Evolutionary conservation across 2,888 invertebrate species (phyloP).

Genomic region (Allophyes oxyacanthae): DNA sequence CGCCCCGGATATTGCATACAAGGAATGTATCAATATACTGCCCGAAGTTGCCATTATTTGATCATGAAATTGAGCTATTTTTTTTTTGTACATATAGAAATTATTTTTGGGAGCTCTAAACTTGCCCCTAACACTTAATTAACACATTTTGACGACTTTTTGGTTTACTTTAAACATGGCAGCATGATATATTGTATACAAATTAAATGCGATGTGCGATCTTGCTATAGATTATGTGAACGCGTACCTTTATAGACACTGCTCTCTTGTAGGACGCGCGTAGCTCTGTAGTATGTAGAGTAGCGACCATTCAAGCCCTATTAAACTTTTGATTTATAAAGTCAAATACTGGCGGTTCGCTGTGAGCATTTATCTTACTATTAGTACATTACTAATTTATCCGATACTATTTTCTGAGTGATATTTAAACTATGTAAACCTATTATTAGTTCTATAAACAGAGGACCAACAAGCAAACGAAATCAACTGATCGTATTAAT

Average conservation of each 20-base stretch:
- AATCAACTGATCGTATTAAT: slow-evolving; percentile 30
- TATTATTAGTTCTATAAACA: slow-evolving; percentile 29
- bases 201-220: slow-evolving; percentile 6
- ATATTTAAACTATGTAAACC: slow-evolving; percentile 35
- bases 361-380: slow-evolving; percentile 37
- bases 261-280: slow-evolving; percentile 23
- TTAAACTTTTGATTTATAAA: slow-evolving; percentile 30
- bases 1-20: slow-evolving; percentile 2
- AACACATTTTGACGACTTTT: too few species aligned
- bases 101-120: too few species aligned
- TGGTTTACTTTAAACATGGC: too few species aligned
- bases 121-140: background rate
- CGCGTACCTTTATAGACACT: slow-evolving; percentile 33
- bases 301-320: slow-evolving; percentile 25
- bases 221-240: slow-evolving; percentile 5
- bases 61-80: background rate
- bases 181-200: background rate
- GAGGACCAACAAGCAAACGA: slow-evolving; percentile 37
- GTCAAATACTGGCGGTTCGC: slow-evolving; percentile 26
- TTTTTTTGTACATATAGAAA: too few species aligned
- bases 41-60: background rate
- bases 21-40: slow-evolving; percentile 4
- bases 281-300: slow-evolving; percentile 24
- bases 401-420: slow-evolving; percentile 39
- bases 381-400: slow-evolving; percentile 32